These are phyloP conservation scores for Phallusia fumigata DNA, from an alignment of 23 tunicate species.

Conservation along the genomic window DNA sequence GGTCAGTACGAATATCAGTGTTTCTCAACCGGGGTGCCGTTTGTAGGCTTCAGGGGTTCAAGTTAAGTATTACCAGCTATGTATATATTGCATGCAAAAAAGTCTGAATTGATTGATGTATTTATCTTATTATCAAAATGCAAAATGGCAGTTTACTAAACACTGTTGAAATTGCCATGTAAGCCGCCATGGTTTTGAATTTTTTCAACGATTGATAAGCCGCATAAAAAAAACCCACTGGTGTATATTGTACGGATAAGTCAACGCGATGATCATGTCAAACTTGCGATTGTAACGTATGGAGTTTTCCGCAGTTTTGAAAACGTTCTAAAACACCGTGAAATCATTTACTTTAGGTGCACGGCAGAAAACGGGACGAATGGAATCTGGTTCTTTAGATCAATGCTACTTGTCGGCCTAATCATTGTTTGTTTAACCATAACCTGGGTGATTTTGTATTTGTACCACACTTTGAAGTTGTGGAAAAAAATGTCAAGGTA, in stretches of 20 bases:
- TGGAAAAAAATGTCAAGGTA: slow-evolving; percentile 1
- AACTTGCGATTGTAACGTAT: too few species aligned
- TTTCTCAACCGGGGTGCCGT: too few species aligned
- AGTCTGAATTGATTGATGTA: too few species aligned
- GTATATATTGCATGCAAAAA: too few species aligned
- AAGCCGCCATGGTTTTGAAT: not conserved
- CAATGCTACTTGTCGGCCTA: not conserved
- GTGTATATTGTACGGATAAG: too few species aligned
- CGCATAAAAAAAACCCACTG: too few species aligned
- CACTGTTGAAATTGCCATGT: not conserved
- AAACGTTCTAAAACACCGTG: not conserved
- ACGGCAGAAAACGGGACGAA: not conserved
- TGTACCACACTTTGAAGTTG: not conserved
- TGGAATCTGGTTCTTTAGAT: not conserved
- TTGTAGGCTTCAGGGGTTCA: too few species aligned
- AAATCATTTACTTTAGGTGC: not conserved
- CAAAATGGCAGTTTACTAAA: too few species aligned
- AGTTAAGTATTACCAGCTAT: too few species aligned
- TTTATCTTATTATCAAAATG: too few species aligned
- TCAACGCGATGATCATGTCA: too few species aligned
- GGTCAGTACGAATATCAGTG: not conserved
- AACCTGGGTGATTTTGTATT: not conserved
- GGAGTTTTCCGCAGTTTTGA: not conserved
- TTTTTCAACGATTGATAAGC: too few species aligned
- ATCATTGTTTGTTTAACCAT: not conserved